Conservation (phyloP, 2,797 vertebrate species). For the Channa striata region DNA sequence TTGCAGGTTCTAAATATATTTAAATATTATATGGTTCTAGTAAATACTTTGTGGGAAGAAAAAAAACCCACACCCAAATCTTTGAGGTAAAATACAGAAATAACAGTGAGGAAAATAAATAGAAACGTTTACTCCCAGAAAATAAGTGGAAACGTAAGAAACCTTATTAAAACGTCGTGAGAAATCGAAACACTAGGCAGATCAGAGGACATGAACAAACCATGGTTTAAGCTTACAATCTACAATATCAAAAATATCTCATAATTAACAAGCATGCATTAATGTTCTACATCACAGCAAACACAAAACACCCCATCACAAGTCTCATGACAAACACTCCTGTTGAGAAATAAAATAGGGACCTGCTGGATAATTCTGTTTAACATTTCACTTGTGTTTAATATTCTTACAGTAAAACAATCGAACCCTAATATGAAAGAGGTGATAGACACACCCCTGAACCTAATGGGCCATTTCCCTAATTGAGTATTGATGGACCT, state of each 20-base stretch:
- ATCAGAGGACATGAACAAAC: constrained; percentile 37
- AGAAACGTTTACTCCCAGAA: constrained; percentile 28
- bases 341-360: constrained; percentile 24
- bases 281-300: constrained; percentile 19
- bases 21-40: constrained; percentile 38
- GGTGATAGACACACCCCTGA: constrained; percentile 4
- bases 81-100: constrained; percentile 43
- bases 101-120: constrained; percentile 12
- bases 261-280: constrained; percentile 42
- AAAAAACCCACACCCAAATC: constrained; percentile 42
- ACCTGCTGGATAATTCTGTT: constrained; percentile 34
- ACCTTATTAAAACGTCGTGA: constrained; percentile 1
- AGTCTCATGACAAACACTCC: constrained; percentile 15
- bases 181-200: constrained; percentile 15
- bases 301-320: background rate
- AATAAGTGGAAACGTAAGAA: background rate
- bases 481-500: constrained; percentile 61
- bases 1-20: constrained; percentile 36
- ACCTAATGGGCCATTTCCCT: constrained; percentile 65
- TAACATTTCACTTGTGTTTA: constrained; percentile 50
- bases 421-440: constrained; percentile 45
- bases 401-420: constrained; percentile 39
- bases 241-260: constrained; percentile 20
- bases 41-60: constrained; percentile 35
- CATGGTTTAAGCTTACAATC: background rate